These are phyloP conservation scores for Lepus europaeus DNA, from an alignment of 2,113 vertebrate genomes.

Conservation along the genomic window DNA sequence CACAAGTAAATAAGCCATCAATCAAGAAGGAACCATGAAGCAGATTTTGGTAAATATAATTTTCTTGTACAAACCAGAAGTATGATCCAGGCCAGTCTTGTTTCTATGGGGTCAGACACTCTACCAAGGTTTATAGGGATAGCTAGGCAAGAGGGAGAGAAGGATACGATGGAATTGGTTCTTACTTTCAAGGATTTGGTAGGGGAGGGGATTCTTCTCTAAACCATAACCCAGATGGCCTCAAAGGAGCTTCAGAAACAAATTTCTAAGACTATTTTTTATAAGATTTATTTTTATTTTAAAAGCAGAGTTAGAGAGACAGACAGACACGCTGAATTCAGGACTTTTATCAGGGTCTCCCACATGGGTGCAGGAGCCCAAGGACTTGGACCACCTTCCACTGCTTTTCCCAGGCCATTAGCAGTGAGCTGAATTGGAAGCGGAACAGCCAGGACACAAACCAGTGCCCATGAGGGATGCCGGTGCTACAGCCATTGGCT, in stretches of 20 bases:
- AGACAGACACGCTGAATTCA: too few species aligned
- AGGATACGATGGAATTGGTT: not conserved
- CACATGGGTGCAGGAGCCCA: too few species aligned
- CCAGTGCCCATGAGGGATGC: too few species aligned
- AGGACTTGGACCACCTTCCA: too few species aligned
- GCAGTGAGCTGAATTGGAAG: too few species aligned
- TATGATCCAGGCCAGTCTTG: not conserved
- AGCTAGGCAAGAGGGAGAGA: not conserved
- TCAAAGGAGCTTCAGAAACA: constrained; percentile 17
- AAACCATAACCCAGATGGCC: not conserved
- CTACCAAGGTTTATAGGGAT: not conserved
- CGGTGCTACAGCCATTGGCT: too few species aligned
- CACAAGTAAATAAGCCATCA: not conserved
- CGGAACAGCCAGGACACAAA: too few species aligned
- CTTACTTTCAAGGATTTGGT: not conserved
- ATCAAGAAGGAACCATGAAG: not conserved
- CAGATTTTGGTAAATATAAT: not conserved
- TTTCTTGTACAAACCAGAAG: constrained; percentile 16
- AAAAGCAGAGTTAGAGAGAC: too few species aligned
- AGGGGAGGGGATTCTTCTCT: not conserved
- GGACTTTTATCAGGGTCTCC: too few species aligned
- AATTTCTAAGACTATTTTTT: too few species aligned
- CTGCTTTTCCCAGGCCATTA: too few species aligned
- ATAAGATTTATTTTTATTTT: too few species aligned
- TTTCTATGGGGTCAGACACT: not conserved